Percentiles rank a stretch among this genome's conserved stretches.
Evolutionary conservation across 2,797 vertebrate species (phyloP).

Genomic region (Poeciliopsis turneri): DNA sequence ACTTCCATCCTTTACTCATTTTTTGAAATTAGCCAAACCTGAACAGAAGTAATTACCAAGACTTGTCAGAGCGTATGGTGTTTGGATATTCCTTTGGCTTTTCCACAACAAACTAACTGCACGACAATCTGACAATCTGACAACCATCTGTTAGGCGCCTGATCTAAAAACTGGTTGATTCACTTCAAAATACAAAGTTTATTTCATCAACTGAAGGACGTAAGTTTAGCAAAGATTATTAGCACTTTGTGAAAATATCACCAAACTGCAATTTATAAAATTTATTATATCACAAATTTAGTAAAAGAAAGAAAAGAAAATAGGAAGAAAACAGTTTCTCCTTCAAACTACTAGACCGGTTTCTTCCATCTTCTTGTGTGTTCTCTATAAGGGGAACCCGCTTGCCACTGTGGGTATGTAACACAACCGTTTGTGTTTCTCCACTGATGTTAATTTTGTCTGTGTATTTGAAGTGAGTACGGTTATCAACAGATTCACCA

Average conservation of each 20-base stretch:
- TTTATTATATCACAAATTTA: not conserved
- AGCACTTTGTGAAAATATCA: not conserved
- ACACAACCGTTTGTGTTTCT: slow-evolving; percentile 22
- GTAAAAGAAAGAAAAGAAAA: slow-evolving; percentile 12
- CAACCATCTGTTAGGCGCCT: not conserved
- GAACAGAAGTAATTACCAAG: not conserved
- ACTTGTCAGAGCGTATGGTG: not conserved
- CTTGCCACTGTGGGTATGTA: slow-evolving; percentile 48
- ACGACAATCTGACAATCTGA: not conserved
- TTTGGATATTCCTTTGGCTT: not conserved
- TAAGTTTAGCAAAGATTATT: not conserved
- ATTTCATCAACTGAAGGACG: not conserved
- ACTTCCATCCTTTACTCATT: not conserved
- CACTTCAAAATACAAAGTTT: not conserved
- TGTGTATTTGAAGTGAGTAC: slow-evolving; percentile 4
- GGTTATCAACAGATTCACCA: slow-evolving; percentile 29
- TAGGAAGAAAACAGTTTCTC: slow-evolving; percentile 16
- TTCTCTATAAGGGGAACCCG: slow-evolving; percentile 28
- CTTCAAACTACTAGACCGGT: slow-evolving; percentile 36
- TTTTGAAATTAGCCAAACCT: not conserved
- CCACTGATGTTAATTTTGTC: slow-evolving; percentile 13
- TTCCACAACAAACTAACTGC: not conserved
- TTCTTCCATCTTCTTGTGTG: slow-evolving; percentile 22
- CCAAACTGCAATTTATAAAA: not conserved
- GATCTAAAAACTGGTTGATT: not conserved